Evolutionary conservation across 2,888 invertebrate genomes (phyloP), one percentile per base, ranked within the genome.

Genomic region (Amorpha juglandis): DNA sequence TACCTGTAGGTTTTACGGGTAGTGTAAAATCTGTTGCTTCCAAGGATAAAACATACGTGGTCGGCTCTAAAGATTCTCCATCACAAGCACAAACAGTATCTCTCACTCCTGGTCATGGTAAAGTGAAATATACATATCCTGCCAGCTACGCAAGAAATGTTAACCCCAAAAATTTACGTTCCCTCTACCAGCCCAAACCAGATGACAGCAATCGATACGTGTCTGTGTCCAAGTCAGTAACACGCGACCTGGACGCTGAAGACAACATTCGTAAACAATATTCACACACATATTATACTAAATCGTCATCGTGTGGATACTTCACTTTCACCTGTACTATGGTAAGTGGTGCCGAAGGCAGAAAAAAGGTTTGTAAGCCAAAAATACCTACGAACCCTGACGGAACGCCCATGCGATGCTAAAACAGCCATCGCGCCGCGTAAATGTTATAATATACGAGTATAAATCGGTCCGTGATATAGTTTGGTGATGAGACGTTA

Each of bases 291-390:
- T 97, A 97, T 87, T 97, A 97, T 78, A 97, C 97, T 0, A 97
- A 97, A 86, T 97, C 97, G 9, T 97, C 97, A 1, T 97, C 96
- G 1, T 98, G 97, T 82, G 97, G 97, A 9, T 97, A 97, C 81
- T 97, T 97, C 74, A 97, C 97, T 0, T 97, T 97, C 84, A 96
- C 97, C 0, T 97, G 97, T 81, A 97, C 97, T 63, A 95, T 96
- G 80, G 96, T 97, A 0, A 95, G 96, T 75, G 96, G 96, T 12
- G 95, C 95, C 0, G 96, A 96, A 79, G 97, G 97, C 14, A 95
- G 95, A 73, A 96, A 96, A 74, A 97, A 97, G 86, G 95, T 97
- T 66, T 98, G 97, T 82, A 95, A 96, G 75, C 97, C 97, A 0
- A 97, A 96, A 86, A 94, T 96, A 63, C 96, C 97, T 55, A 95